Conservation (phyloP, 37 sponge, comb jelly and placozoan genomes). For the Trichoplax adhaerens region DNA sequence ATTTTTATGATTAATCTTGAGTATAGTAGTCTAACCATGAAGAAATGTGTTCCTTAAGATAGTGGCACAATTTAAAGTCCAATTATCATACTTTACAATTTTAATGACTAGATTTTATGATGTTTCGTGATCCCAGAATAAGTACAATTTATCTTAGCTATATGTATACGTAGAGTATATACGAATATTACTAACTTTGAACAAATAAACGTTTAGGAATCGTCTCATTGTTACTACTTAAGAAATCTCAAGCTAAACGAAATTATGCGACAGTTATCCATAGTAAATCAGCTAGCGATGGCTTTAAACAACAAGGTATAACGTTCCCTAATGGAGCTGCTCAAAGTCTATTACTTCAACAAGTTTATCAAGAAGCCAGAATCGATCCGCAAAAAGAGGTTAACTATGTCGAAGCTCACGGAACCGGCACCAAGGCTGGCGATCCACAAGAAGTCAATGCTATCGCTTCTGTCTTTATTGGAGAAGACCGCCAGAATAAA, state of each 20-base stretch:
- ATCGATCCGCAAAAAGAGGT: slow-evolving; percentile 3
- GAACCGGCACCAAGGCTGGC: slow-evolving; percentile 26
- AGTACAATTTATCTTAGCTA: no score
- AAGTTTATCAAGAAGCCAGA: slow-evolving; percentile 1
- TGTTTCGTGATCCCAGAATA: no score
- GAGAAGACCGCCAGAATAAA: not conserved
- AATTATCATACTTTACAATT: no score
- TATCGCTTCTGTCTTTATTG: slow-evolving; percentile 12
- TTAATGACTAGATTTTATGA: no score
- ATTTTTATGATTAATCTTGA: no score
- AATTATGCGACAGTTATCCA: slow-evolving; percentile 23
- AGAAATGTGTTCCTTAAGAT: no score
- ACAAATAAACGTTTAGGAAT: no score
- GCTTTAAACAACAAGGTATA: slow-evolving; percentile 7
- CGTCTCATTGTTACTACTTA: no score
- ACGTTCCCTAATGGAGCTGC: slow-evolving; percentile 9
- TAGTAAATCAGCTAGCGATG: slow-evolving; percentile 21
- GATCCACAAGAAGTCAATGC: slow-evolving; percentile 37
- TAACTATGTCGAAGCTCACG: slow-evolving; percentile 38
- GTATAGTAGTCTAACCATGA: no score
- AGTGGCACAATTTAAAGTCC: no score
- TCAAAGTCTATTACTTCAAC: slow-evolving; percentile 12
- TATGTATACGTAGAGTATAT: no score
- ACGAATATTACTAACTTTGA: no score
- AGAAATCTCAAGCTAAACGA: slow-evolving; percentile 19